A percentile compares a stretch with the other conserved stretches of the same genome.
Conservation (phyloP, 2,113 vertebrate species). For the Bothrops jararaca region DNA sequence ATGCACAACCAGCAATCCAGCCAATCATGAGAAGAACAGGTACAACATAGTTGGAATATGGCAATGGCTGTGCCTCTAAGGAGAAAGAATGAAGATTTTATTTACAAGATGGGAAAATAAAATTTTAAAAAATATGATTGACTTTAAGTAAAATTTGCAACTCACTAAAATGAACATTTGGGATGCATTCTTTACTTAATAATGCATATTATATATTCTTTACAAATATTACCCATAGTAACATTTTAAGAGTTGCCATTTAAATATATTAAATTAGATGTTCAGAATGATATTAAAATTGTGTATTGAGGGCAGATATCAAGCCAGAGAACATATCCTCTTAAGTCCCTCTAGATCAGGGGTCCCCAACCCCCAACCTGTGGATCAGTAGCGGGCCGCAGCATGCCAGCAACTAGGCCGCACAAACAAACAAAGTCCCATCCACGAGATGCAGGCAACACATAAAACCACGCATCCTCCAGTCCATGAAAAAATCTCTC, state of each 20-base stretch:
- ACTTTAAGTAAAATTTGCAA: rapidly evolving
- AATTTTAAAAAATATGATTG: neutral
- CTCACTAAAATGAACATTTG: neutral
- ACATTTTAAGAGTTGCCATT: neutral
- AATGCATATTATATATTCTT: neutral
- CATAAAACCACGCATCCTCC: no score
- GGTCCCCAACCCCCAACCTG: no score
- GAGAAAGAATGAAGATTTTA: conserved; percentile 1
- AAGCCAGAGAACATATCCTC: neutral
- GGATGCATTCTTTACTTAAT: neutral
- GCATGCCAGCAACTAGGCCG: no score
- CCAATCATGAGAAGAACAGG: conserved; percentile 73
- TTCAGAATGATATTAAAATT: neutral
- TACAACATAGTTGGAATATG: conserved; percentile 55
- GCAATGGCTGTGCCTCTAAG: conserved; percentile 35
- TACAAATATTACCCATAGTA: neutral
- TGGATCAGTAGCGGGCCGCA: no score
- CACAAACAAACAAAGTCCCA: no score
- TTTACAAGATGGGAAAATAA: neutral
- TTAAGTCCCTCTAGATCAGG: neutral
- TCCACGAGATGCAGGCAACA: no score
- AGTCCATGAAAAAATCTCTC: no score
- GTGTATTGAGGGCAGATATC: neutral
- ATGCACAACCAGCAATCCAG: conserved; percentile 75
- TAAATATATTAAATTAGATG: neutral